Evolutionary conservation across 1,140 invertebrate genomes (phyloP).

Genomic region (Lysiphlebus fabarum): DNA sequence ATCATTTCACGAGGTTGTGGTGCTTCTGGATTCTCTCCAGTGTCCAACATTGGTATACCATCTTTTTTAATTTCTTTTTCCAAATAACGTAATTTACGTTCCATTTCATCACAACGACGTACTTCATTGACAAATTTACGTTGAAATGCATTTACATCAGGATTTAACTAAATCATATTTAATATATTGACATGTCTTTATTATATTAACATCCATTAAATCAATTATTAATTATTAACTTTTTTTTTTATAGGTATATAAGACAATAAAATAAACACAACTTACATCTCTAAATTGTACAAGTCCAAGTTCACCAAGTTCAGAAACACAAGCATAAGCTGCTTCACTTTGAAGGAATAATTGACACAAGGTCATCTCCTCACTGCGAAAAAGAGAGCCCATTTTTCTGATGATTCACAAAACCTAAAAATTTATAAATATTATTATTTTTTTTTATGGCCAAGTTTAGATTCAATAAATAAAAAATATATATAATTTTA

Average conservation of each 20-base stretch:
- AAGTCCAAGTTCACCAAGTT: constrained; percentile 88
- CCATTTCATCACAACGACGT: constrained; percentile 92
- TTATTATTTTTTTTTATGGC: no score
- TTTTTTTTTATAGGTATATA: no score
- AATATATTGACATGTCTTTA: background rate
- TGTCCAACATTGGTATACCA: constrained; percentile 93
- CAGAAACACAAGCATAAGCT: constrained; percentile 89
- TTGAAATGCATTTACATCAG: constrained; percentile 93
- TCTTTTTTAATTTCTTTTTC: constrained; percentile 99
- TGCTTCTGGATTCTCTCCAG: constrained; percentile 96
- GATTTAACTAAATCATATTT: constrained; percentile 85
- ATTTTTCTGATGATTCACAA: constrained; percentile 48
- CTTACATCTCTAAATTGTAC: constrained; percentile 91
- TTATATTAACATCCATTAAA: background rate
- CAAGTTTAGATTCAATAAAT: no score
- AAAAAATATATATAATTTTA: no score
- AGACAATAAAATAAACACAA: no score
- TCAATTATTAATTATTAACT: no score
- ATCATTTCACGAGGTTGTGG: constrained; percentile 99
- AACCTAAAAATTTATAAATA: background rate
- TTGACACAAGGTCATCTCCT: constrained; percentile 89
- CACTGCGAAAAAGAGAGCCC: constrained; percentile 81
- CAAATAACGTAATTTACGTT: constrained; percentile 89
- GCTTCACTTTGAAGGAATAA: constrained; percentile 90
- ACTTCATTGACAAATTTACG: constrained; percentile 95